Evolutionary conservation across 35 echinoderm and acorn worm species (phyloP).

Genomic region (Amphiura filiformis): DNA sequence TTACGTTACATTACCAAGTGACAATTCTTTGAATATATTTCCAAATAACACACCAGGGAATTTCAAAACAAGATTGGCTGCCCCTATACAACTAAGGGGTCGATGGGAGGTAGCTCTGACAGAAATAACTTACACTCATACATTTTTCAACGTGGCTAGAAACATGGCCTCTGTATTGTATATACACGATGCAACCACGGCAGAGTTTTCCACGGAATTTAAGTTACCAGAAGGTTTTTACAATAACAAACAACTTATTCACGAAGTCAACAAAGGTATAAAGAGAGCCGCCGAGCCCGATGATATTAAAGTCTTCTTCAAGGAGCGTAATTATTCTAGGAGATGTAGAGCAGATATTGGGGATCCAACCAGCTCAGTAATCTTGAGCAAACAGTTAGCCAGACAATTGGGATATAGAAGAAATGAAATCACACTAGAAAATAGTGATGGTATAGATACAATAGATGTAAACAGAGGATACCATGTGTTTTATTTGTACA

Average conservation of each 20-base stretch:
- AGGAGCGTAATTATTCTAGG: neutral
- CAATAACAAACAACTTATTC: neutral
- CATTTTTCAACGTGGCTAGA: neutral
- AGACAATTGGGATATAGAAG: neutral
- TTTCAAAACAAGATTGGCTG: slow-evolving; percentile 30
- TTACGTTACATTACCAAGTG: neutral
- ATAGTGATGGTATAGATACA: neutral
- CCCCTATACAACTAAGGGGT: neutral
- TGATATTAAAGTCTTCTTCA: neutral
- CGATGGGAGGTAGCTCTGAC: slow-evolving; percentile 10
- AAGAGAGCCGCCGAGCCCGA: neutral
- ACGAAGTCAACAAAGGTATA: neutral
- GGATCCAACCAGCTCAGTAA: neutral
- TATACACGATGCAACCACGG: neutral
- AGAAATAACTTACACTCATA: slow-evolving; percentile 27
- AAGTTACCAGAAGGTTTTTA: slow-evolving; percentile 4
- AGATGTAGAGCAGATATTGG: neutral
- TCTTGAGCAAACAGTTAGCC: neutral
- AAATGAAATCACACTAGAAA: neutral
- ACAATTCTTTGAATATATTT: slow-evolving; percentile 9
- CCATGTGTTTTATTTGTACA: slow-evolving; percentile 2
- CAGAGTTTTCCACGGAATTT: neutral
- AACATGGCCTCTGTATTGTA: too few relatives aligned
- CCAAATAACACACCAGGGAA: neutral
- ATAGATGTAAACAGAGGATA: neutral